Conservation (phyloP, 2,797 vertebrate species). For the Coilia nasus region DNA sequence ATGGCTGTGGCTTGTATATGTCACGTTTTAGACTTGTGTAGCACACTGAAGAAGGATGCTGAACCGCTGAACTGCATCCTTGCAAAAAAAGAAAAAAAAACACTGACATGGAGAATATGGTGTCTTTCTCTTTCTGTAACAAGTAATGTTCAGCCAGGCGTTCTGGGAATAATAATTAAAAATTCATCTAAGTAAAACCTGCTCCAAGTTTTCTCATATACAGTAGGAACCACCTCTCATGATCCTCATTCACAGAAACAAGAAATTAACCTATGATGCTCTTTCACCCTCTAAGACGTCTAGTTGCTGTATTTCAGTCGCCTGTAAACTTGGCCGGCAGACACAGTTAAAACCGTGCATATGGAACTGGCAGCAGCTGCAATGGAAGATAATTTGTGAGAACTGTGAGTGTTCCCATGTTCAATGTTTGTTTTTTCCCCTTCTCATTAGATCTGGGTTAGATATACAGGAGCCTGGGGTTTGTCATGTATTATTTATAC, state of each 20-base stretch:
- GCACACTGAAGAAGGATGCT: too few relatives aligned
- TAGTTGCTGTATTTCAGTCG: neutral
- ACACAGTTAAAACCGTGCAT: neutral
- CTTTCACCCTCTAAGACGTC: neutral
- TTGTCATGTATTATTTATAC: slow-evolving; percentile 75
- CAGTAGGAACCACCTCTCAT: neutral
- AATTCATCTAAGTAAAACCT: too few relatives aligned
- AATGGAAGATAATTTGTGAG: slow-evolving; percentile 59
- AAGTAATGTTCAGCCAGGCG: too few relatives aligned
- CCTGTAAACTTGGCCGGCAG: neutral
- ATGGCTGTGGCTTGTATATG: too few relatives aligned
- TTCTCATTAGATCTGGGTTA: slow-evolving; percentile 71
- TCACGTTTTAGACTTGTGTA: too few relatives aligned
- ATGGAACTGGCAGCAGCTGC: slow-evolving; percentile 27
- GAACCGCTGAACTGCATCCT: too few relatives aligned
- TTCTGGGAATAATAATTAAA: too few relatives aligned
- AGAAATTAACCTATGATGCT: neutral
- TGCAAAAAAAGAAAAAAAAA: too few relatives aligned
- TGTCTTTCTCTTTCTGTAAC: too few relatives aligned
- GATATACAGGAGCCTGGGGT: slow-evolving; percentile 65
- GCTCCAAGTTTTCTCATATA: too few relatives aligned
- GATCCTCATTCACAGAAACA: neutral
- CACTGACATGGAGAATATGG: too few relatives aligned
- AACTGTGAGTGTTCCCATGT: slow-evolving; percentile 55
- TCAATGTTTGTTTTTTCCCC: slow-evolving; percentile 66